Percentiles rank a stretch among this genome's conserved stretches.
phyloP scores from a whole-genome alignment of 2,888 invertebrate genomes.

The Netelia virgata region DNA sequence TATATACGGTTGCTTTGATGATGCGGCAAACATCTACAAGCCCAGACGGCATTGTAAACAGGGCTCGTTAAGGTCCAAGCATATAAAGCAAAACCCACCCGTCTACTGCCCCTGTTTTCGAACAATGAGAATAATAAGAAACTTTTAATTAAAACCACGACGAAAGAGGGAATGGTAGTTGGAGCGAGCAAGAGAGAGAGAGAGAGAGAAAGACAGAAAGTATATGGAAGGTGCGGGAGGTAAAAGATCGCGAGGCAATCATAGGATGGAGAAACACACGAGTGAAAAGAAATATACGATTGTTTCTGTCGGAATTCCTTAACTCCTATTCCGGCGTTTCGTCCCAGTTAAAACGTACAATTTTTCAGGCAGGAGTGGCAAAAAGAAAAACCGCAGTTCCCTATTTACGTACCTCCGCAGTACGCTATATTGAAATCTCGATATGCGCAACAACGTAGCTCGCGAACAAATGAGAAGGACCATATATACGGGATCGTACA shows the following conservation, averaged over 20 bases:
- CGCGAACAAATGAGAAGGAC: constrained; percentile 39
- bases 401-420: neutral
- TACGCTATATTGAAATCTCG: constrained; percentile 11
- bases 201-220: constrained; percentile 65
- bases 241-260: constrained; percentile 56
- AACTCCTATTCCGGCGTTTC: neutral
- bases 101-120: constrained; percentile 52
- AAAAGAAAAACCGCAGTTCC: neutral
- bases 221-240: constrained; percentile 31
- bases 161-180: constrained; percentile 68
- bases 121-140: constrained; percentile 81
- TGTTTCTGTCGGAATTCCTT: constrained; percentile 13
- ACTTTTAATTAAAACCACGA: constrained; percentile 82
- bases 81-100: constrained; percentile 72
- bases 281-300: constrained; percentile 37
- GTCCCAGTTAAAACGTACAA: neutral
- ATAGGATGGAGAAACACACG: constrained; percentile 26
- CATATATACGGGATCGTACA: constrained; percentile 20
- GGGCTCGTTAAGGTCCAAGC: constrained; percentile 75
- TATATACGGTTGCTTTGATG: constrained; percentile 18
- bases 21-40: constrained; percentile 18
- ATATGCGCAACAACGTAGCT: constrained; percentile 10
- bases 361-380: neutral
- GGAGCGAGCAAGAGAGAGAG: constrained; percentile 50
- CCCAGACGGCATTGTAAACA: constrained; percentile 77